phyloP scores from a whole-genome alignment of 2,888 invertebrate genomes.

The Hydroisotoma schaefferi region DNA sequence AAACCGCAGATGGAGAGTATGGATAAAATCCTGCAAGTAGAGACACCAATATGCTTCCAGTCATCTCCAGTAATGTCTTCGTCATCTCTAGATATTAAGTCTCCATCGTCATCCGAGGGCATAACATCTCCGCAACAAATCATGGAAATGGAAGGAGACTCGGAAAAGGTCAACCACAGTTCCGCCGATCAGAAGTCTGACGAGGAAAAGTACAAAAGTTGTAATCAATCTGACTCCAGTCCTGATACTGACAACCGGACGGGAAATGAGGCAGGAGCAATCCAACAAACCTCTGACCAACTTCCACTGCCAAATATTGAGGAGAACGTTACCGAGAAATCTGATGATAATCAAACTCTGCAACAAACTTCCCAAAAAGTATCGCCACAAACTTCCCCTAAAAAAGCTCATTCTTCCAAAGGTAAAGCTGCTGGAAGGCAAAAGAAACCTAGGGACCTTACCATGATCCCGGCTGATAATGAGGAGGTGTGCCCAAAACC shows the following conservation, averaged over 20 bases:
- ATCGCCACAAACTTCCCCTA: slow-evolving; percentile 12
- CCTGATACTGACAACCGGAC: slow-evolving; percentile 12
- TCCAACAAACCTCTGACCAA: too few relatives aligned
- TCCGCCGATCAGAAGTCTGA: not conserved
- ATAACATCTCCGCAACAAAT: not conserved
- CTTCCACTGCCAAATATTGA: too few relatives aligned
- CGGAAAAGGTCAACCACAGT: not conserved
- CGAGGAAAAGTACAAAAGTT: not conserved
- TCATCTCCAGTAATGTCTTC: too few relatives aligned
- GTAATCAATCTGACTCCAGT: slow-evolving; percentile 17
- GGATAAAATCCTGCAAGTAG: too few relatives aligned
- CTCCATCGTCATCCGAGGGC: too few relatives aligned
- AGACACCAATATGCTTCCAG: too few relatives aligned
- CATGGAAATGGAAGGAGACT: not conserved
- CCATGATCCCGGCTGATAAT: not conserved
- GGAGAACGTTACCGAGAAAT: not conserved
- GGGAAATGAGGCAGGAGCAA: too few relatives aligned
- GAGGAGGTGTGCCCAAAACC: too few relatives aligned
- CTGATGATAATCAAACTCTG: not conserved
- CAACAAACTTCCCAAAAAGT: not conserved
- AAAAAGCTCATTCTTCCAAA: too few relatives aligned
- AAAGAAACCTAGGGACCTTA: not conserved
- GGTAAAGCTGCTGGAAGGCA: too few relatives aligned
- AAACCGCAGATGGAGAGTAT: too few relatives aligned
- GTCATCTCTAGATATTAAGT: too few relatives aligned